phyloP scores from a whole-genome alignment of 2,888 invertebrate genomes.

The Hecatera dysodea region DNA sequence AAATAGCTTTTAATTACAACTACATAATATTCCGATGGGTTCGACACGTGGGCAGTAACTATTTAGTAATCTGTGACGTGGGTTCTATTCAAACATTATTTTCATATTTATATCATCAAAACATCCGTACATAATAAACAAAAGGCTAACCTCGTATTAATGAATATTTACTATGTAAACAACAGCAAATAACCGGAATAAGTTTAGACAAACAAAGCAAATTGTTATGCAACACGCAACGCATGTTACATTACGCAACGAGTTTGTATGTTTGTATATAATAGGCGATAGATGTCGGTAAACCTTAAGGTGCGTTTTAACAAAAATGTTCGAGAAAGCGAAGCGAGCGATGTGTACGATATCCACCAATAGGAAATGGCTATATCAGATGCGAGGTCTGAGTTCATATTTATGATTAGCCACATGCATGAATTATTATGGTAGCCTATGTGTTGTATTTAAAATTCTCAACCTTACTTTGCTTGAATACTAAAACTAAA shows the following conservation, averaged over 20 bases:
- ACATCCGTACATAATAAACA: slow-evolving; percentile 19
- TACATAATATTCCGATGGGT: too few species aligned
- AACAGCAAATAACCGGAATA: slow-evolving; percentile 47
- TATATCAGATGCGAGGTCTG: too few species aligned
- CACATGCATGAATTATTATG: too few species aligned
- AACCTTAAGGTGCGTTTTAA: background rate
- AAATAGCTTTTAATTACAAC: too few species aligned
- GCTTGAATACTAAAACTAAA: too few species aligned
- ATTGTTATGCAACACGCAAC: slow-evolving; percentile 55
- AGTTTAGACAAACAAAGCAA: slow-evolving; percentile 28
- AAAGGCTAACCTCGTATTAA: slow-evolving; percentile 37
- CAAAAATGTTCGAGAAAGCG: background rate
- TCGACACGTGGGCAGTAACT: too few species aligned
- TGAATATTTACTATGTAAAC: slow-evolving; percentile 49
- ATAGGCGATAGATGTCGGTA: slow-evolving; percentile 33
- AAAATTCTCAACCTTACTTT: too few species aligned
- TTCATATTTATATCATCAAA: slow-evolving; percentile 18
- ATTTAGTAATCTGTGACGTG: too few species aligned
- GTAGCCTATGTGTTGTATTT: too few species aligned
- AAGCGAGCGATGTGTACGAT: background rate
- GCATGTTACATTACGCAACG: slow-evolving; percentile 42
- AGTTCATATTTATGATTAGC: background rate
- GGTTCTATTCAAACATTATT: background rate
- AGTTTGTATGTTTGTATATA: slow-evolving; percentile 38
- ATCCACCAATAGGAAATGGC: background rate